Conservation (phyloP, 30 jellyfish, hydroid and myxozoan species). For the Calvadosia cruxmelitensis region DNA sequence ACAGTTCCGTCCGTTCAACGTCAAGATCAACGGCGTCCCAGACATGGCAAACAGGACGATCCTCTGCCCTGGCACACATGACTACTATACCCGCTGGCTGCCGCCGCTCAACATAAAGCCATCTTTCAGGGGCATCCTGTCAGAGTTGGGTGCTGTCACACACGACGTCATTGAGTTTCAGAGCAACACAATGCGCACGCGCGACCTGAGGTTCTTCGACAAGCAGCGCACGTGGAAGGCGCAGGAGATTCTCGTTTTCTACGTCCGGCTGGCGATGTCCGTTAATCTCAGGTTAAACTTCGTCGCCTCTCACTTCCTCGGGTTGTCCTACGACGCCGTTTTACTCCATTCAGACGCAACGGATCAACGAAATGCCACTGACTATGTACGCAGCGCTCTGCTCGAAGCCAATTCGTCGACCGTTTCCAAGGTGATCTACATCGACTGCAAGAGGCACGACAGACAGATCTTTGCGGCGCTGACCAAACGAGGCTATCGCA, state of each 20-base stretch:
- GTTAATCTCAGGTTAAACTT: conserved; percentile 20
- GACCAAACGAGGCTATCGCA: conserved; percentile 26
- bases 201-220: conserved; percentile 65
- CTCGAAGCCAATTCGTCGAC: background rate
- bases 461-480: conserved; percentile 21
- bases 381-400: background rate
- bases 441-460: conserved; percentile 27
- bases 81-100: conserved; percentile 77
- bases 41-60: conserved; percentile 5
- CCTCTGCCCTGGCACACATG: conserved; percentile 66
- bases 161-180: conserved; percentile 55
- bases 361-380: conserved; percentile 1
- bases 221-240: conserved; percentile 38
- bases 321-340: conserved; percentile 52
- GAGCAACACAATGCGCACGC: conserved; percentile 77
- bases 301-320: conserved; percentile 20
- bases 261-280: conserved; percentile 47
- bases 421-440: conserved; percentile 11
- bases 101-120: conserved; percentile 82
- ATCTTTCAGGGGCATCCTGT: conserved; percentile 48
- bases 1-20: conserved; percentile 58
- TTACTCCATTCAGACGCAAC: background rate
- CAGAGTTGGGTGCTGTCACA: conserved; percentile 50
- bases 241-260: conserved; percentile 54
- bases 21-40: conserved; percentile 8